Conservation (phyloP, 2,797 vertebrate genomes). For the Hemitrygon akajei region DNA sequence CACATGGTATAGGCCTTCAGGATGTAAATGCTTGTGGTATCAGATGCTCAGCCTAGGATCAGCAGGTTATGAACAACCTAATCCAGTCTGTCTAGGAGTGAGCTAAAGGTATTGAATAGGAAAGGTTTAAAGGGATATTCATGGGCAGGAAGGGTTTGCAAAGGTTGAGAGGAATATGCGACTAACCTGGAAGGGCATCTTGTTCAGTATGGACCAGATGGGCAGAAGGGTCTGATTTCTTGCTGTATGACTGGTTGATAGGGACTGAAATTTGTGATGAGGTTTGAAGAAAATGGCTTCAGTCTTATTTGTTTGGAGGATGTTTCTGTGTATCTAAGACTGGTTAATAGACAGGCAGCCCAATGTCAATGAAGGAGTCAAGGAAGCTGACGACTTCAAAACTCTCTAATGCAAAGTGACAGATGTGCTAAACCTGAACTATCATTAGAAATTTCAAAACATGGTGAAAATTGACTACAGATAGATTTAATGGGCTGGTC, state of each 20-base stretch:
- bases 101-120: not conserved
- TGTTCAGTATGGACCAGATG: no score
- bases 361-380: not conserved
- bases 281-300: not conserved
- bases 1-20: not conserved
- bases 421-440: not conserved
- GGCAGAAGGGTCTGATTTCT: no score
- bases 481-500: not conserved
- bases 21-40: not conserved
- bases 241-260: not conserved
- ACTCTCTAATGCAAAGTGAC: not conserved
- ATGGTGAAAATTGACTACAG: not conserved
- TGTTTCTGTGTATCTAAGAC: not conserved
- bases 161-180: no score
- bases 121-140: no score
- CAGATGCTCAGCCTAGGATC: not conserved
- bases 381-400: not conserved
- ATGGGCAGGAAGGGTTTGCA: no score
- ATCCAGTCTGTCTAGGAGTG: not conserved
- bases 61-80: not conserved
- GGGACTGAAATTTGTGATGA: not conserved
- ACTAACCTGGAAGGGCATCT: no score
- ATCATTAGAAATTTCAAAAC: not conserved
- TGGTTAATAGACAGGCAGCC: not conserved
- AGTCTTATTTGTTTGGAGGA: not conserved